Evolutionary conservation across 2,113 vertebrate species (phyloP).

Genomic region (Scophthalmus maximus): DNA sequence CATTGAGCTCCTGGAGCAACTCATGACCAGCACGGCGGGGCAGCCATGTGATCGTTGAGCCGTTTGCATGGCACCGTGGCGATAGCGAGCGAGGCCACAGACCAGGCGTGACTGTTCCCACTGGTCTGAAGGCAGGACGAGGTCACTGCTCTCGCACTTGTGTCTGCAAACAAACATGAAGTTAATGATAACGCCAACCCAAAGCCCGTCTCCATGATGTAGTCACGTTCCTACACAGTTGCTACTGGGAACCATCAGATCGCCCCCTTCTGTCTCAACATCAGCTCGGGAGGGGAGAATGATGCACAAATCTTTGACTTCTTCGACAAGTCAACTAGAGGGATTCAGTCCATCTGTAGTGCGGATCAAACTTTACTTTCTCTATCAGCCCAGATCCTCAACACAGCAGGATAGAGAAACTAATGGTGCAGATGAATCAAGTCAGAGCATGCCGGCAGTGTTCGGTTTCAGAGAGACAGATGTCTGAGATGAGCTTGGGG

Average conservation of each 20-base stretch:
- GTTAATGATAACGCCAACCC: conserved; percentile 22
- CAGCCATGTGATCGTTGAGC: conserved; percentile 52
- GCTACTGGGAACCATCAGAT: neutral
- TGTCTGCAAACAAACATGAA: neutral
- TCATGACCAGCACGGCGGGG: conserved; percentile 54
- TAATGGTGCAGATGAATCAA: conserved; percentile 38
- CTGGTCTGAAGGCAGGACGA: neutral
- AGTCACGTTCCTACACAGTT: conserved; percentile 12
- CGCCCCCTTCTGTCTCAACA: too few relatives aligned
- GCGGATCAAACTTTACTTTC: neutral
- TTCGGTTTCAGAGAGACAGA: conserved; percentile 65
- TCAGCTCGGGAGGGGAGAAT: neutral
- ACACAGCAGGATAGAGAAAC: conserved; percentile 23
- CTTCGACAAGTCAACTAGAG: neutral
- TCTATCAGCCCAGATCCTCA: conserved; percentile 1
- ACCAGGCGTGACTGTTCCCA: conserved; percentile 1
- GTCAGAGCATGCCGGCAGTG: conserved; percentile 37
- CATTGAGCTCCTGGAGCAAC: conserved; percentile 42
- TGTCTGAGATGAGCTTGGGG: conserved; percentile 40
- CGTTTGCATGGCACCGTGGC: conserved; percentile 5
- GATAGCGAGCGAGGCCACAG: conserved; percentile 11
- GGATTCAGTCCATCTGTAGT: neutral
- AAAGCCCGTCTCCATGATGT: neutral
- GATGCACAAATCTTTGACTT: neutral
- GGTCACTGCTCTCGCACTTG: conserved; percentile 8